Conservation (phyloP, 2,797 vertebrate genomes). For the Ataeniobius toweri region DNA sequence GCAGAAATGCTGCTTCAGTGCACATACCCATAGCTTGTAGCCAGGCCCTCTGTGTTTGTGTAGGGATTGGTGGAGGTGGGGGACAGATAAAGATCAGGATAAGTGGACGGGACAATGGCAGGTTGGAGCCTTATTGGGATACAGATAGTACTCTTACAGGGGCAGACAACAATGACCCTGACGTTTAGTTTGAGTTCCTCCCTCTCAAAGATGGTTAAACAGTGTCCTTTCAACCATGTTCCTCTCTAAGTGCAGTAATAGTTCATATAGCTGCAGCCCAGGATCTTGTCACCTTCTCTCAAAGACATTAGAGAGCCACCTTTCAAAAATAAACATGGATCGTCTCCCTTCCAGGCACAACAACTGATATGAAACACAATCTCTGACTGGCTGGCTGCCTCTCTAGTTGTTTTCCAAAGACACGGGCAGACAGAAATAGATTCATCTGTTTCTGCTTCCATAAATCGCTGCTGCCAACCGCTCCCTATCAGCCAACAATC, state of each 20-base stretch:
- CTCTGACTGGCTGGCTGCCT: slow-evolving; percentile 42
- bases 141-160: slow-evolving; percentile 23
- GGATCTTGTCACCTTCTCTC: background rate
- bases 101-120: slow-evolving; percentile 7
- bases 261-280: background rate
- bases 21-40: slow-evolving; percentile 35
- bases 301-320: slow-evolving; percentile 33
- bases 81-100: slow-evolving; percentile 25
- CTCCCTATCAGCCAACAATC: slow-evolving; percentile 39
- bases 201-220: slow-evolving; percentile 25
- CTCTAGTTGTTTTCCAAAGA: slow-evolving; percentile 72
- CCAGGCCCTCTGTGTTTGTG: slow-evolving; percentile 30
- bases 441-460: slow-evolving; percentile 68
- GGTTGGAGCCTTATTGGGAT: background rate
- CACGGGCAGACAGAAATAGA: slow-evolving; percentile 79
- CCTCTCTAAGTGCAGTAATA: slow-evolving; percentile 10
- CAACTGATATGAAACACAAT: slow-evolving; percentile 58
- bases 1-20: slow-evolving; percentile 63
- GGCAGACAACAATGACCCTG: slow-evolving; percentile 35
- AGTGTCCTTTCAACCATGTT: slow-evolving; percentile 33
- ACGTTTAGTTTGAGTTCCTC: slow-evolving; percentile 14
- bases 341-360: slow-evolving; percentile 48
- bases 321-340: slow-evolving; percentile 53
- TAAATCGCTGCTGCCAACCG: slow-evolving; percentile 67
- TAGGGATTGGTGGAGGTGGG: slow-evolving; percentile 2